Evolutionary conservation across 2,888 invertebrate genomes (phyloP).

Genomic region (Himalopsyche anomala): DNA sequence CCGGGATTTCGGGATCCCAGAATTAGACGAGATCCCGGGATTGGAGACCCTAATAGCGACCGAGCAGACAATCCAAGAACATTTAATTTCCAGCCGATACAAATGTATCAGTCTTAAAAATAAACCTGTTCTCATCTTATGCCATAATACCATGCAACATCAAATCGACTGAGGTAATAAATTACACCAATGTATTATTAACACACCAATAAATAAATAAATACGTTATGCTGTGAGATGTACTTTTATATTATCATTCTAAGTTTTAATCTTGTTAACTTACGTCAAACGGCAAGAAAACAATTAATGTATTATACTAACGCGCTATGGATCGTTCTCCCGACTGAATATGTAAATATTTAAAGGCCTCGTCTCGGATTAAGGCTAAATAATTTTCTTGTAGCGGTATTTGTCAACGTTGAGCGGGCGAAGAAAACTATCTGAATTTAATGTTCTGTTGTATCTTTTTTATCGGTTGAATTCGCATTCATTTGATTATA

Average conservation of each 20-base stretch:
- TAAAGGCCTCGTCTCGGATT: constrained; percentile 9
- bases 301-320: not conserved
- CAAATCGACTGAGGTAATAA: not conserved
- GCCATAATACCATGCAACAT: constrained; percentile 2
- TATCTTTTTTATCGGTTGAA: too few species aligned
- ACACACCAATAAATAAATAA: constrained; percentile 6
- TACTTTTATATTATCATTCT: not conserved
- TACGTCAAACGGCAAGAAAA: constrained; percentile 12
- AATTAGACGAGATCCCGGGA: too few species aligned
- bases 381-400: not conserved
- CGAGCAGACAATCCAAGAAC: not conserved
- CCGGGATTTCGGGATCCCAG: too few species aligned
- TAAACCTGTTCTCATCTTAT: constrained; percentile 14
- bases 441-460: too few species aligned
- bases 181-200: constrained; percentile 1
- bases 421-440: not conserved
- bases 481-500: too few species aligned
- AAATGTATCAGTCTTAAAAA: not conserved
- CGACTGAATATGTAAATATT: constrained; percentile 37
- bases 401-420: not conserved
- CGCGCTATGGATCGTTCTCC: not conserved
- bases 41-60: too few species aligned
- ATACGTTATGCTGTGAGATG: not conserved
- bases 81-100: not conserved
- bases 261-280: constrained; percentile 32